A percentile compares a stretch with the other conserved stretches of the same genome.
These are phyloP conservation scores for Radopholus similis DNA, from an alignment of 1,140 invertebrate species.

Conservation along the genomic window DNA sequence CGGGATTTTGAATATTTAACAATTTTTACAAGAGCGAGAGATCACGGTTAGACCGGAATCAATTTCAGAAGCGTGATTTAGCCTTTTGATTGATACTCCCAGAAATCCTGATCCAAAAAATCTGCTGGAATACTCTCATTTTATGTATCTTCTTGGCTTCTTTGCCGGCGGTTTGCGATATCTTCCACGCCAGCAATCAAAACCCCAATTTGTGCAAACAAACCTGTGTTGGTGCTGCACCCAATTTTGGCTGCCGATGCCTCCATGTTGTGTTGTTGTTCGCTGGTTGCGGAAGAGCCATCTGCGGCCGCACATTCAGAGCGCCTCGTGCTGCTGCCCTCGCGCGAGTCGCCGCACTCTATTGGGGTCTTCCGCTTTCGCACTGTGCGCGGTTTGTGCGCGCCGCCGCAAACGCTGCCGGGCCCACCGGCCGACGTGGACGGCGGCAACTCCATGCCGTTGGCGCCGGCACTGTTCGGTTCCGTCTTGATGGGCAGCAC, in stretches of 20 bases:
- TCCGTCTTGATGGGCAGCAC: background rate
- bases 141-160: too few species aligned
- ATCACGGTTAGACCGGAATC: too few species aligned
- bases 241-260: background rate
- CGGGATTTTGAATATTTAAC: too few species aligned
- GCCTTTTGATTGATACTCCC: background rate
- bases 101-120: background rate
- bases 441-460: background rate
- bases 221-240: background rate
- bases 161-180: too few species aligned
- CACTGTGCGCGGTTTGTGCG: background rate
- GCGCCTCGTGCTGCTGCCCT: background rate
- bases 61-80: too few species aligned
- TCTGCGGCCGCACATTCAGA: background rate
- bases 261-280: too few species aligned
- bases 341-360: background rate
- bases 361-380: constrained; percentile 8
- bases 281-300: too few species aligned
- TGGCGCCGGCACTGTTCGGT: background rate
- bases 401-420: background rate
- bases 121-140: constrained; percentile 22
- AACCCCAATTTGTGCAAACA: background rate
- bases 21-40: too few species aligned
- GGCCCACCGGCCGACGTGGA: constrained; percentile 6
- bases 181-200: too few species aligned